A percentile compares a stretch with the other conserved stretches of the same genome.
These are phyloP conservation scores for Ostrea denselamellosa DNA, from an alignment of 1,140 invertebrate species.

Conservation along the genomic window DNA sequence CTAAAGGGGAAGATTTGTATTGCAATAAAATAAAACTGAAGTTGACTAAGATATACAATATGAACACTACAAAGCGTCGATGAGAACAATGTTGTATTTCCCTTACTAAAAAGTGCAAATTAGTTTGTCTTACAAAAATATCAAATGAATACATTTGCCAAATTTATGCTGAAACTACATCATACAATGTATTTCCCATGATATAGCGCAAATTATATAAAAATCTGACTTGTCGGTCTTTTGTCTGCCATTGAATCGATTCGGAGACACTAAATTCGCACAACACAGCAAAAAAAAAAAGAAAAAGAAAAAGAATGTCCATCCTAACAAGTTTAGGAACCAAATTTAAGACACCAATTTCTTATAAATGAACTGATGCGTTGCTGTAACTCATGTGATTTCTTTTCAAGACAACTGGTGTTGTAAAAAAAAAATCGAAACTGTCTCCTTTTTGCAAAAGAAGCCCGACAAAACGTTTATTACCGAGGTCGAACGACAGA, in stretches of 20 bases:
- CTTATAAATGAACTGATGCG: not conserved
- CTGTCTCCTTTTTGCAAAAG: not conserved
- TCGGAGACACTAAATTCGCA: not conserved
- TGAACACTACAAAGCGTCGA: too few relatives aligned
- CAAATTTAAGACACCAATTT: constrained; percentile 1
- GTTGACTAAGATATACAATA: too few relatives aligned
- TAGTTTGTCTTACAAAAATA: too few relatives aligned
- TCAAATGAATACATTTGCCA: too few relatives aligned
- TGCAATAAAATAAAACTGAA: too few relatives aligned
- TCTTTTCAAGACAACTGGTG: not conserved
- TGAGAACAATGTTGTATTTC: too few relatives aligned
- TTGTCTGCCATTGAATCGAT: not conserved
- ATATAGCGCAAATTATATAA: not conserved
- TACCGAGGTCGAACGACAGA: not conserved
- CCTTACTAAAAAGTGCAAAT: too few relatives aligned
- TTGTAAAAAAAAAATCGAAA: not conserved
- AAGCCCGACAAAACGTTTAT: not conserved
- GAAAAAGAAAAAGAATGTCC: too few relatives aligned
- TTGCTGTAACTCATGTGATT: not conserved
- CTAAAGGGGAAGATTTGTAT: too few relatives aligned
- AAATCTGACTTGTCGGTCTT: not conserved
- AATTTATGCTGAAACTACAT: too few relatives aligned
- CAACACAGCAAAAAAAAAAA: not conserved
- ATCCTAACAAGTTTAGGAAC: not conserved
- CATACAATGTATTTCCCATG: too few relatives aligned